Base-by-base conservation (phyloP, 2,888 invertebrate genomes). In the Cataglyphis altisquamis region DNA sequence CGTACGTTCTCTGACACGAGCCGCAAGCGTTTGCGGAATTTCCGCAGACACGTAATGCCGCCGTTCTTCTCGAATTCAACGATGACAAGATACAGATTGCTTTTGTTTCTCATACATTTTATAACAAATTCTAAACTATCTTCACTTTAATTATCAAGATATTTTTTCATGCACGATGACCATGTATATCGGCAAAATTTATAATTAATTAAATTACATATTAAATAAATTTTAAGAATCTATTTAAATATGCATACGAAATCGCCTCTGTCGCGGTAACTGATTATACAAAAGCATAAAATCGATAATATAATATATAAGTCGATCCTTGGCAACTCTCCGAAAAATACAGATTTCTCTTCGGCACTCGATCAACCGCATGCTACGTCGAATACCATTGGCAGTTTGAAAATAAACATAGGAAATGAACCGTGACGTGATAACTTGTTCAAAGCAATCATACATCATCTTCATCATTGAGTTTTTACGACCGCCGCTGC, bases 11-110 rank as follows among this genome's bases (percentile, higher is more conserved):
- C 68, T 80, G 85, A 81, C 72, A 84, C 83, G 82, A 80, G 73
- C 78, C 78, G 73, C 73, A 80, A 80, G 78, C 78, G 74, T 36
- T 32, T 45, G 78, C 60, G 78, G 78, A 81, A 70, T 83, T 83
- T 86, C 83, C 84, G 62, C 68, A 66, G 74, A 83, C 70, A 48
- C 81, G 77, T 85, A 74, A 78, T 63, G 29, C 70, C 64, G 48
- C 32, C 25, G 36, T 48, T 77, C 55, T 18, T 18, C 64, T 25
- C 45, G 32, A 66, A n/a, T 66, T 64, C 32, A 5, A 55, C 32
- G 66, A 45, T 66, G 48, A n/a, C n/a, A 52, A n/a, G 48, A 29
- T 8, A 73, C 12, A 73, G 68, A n/a, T 41, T 70, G 32, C 18
- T 45, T 57, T 41, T 70, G 12, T 75, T 63, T 39, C 10, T 75